These are phyloP conservation scores for Heterochromis multidens DNA, from an alignment of 2,113 vertebrate species.

Conservation along the genomic window DNA sequence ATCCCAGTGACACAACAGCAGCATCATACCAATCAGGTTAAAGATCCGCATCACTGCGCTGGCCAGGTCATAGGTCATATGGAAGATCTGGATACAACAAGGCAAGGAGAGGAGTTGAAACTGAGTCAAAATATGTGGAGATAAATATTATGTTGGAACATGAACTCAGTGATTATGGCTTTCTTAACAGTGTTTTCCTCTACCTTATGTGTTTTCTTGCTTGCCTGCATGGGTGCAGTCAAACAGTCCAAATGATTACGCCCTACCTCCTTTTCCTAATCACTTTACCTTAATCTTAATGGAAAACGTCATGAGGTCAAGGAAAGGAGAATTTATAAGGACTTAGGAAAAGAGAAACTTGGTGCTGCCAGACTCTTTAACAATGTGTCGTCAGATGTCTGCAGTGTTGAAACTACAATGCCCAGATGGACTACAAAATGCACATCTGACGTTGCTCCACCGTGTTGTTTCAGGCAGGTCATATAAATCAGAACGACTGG, in stretches of 20 bases:
- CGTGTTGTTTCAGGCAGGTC: neutral
- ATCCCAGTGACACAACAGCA: constrained; percentile 95
- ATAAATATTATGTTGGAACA: neutral
- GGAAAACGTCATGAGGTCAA: neutral
- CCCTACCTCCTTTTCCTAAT: neutral
- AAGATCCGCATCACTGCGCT: constrained; percentile 95
- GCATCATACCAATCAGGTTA: constrained; percentile 97
- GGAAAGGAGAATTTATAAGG: neutral
- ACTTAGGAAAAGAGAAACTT: neutral
- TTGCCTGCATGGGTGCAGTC: neutral
- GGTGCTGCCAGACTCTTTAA: neutral
- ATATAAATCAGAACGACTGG: neutral
- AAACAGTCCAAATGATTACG: neutral
- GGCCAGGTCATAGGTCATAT: constrained; percentile 97
- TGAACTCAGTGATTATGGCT: neutral
- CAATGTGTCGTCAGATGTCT: neutral
- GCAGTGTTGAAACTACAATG: neutral
- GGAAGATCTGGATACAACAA: constrained; percentile 84
- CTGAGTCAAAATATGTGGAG: neutral
- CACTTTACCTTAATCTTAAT: neutral
- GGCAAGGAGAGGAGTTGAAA: neutral
- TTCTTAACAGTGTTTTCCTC: neutral
- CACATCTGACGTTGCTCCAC: neutral
- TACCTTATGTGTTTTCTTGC: neutral
- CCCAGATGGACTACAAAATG: neutral